Evolutionary conservation across 2,888 invertebrate species (phyloP).

Genomic region (Camponotus fellah): DNA sequence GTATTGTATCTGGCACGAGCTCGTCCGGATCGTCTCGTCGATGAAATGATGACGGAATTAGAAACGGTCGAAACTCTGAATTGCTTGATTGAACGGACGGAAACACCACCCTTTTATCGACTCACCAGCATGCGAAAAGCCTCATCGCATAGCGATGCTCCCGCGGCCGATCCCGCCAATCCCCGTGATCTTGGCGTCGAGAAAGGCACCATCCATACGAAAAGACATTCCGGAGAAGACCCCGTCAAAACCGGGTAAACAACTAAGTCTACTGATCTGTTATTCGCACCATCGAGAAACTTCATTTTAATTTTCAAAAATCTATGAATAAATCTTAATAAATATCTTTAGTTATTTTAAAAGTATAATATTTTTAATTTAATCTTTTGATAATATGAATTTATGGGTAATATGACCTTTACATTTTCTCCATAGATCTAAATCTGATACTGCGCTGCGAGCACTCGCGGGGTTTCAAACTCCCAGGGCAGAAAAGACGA

Average conservation of each 20-base stretch:
- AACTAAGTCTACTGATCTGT: not conserved
- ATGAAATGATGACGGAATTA: constrained; percentile 98
- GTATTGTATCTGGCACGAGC: constrained; percentile 97
- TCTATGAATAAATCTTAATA: not conserved
- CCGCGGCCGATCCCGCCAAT: constrained; percentile 87
- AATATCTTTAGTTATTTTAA: not conserved
- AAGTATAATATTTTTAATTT: not conserved
- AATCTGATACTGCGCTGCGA: constrained; percentile 89
- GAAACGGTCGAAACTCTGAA: constrained; percentile 98
- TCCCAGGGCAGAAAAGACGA: constrained; percentile 88
- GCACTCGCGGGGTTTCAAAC: constrained; percentile 88
- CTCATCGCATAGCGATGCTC: constrained; percentile 91
- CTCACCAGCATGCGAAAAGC: constrained; percentile 97
- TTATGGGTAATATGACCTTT: not conserved
- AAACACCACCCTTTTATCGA: constrained; percentile 99
- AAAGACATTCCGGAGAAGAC: constrained; percentile 96
- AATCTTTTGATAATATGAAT: not conserved
- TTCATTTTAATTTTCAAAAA: not conserved
- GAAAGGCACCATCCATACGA: constrained; percentile 98
- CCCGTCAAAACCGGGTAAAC: constrained; percentile 91
- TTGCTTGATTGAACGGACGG: constrained; percentile 98
- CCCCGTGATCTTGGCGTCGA: constrained; percentile 91
- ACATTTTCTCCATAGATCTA: constrained; percentile 85
- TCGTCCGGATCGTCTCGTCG: constrained; percentile 96
- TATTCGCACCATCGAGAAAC: not conserved